A percentile compares a stretch with the other conserved stretches of the same genome.
These are phyloP conservation scores for Acanthurus tractus DNA, from an alignment of 2,797 vertebrate species.

Conservation along the genomic window DNA sequence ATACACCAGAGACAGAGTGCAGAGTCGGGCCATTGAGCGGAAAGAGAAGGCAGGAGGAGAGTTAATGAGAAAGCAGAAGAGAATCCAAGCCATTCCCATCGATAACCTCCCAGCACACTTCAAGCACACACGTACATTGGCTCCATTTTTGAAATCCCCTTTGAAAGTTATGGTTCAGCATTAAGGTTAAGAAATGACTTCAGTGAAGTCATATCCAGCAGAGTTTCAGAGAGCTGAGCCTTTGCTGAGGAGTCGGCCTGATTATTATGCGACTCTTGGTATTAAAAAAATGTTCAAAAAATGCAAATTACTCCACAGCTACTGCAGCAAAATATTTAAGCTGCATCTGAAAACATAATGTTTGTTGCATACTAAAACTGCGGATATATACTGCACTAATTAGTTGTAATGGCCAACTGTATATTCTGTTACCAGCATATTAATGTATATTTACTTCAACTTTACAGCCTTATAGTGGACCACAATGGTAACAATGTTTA, in stretches of 20 bases:
- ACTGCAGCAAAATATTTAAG: slow-evolving; percentile 46
- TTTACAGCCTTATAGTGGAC: not conserved
- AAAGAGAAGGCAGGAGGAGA: slow-evolving; percentile 65
- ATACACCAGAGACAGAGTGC: slow-evolving; percentile 75
- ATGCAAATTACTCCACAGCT: slow-evolving; percentile 66
- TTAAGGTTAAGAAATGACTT: slow-evolving; percentile 62
- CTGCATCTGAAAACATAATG: slow-evolving; percentile 47
- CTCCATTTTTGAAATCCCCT: slow-evolving; percentile 49
- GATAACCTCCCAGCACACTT: slow-evolving; percentile 74
- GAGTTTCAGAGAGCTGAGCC: slow-evolving; percentile 56
- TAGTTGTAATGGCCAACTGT: slow-evolving; percentile 11
- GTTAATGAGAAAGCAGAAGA: slow-evolving; percentile 78
- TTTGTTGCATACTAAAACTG: slow-evolving; percentile 47
- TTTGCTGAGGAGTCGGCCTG: slow-evolving; percentile 48
- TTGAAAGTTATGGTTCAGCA: slow-evolving; percentile 62
- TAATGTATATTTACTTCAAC: slow-evolving; percentile 6
- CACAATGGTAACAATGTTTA: not conserved
- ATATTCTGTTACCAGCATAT: slow-evolving; percentile 1
- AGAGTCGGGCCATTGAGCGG: slow-evolving; percentile 74
- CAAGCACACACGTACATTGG: slow-evolving; percentile 47
- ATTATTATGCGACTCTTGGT: slow-evolving; percentile 69
- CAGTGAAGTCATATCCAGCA: slow-evolving; percentile 56
- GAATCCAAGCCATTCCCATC: slow-evolving; percentile 62
- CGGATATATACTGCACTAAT: slow-evolving; percentile 36
- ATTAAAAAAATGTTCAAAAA: slow-evolving; percentile 63